Evolutionary conservation across 1,140 invertebrate genomes (phyloP), one percentile per base, ranked within the genome.

Genomic region (Chironomus tepperi): DNA sequence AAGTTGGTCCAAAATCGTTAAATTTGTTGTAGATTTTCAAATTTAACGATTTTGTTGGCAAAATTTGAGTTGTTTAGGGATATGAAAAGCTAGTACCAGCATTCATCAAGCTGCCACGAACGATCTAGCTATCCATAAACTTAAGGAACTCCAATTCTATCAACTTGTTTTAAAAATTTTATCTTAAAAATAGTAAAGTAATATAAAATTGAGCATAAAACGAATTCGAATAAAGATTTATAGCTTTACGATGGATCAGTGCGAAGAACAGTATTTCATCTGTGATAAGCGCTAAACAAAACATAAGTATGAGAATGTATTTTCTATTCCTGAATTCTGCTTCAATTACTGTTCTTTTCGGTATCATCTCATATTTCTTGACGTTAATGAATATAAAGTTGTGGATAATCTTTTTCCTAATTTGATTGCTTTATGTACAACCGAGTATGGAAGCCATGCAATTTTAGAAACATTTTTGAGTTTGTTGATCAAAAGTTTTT

Each of bases 201-300:
- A 34, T 2, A 34, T 34, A 34, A 34, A 1, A 34, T 34, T 34
- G 24, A 34, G 24, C 24, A 34, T 34, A 34, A 34, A 34, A 34
- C 24, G 24, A 34, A 34, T 34, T 34, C 24, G 24, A 34, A 34
- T 34, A 34, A 34, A 34, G 24, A 34, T 34, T 57, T n/a, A 57
- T 57, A 57, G 47, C 47, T 57, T 57, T 57, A 57, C n/a, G 47
- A 34, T 34, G 24, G 24, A 57, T 57, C 47, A 57, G 47, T 57
- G 47, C 47, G 47, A 57, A 57, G n/a, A 57, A 57, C 47, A 57
- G 47, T 57, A 57, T 57, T 57, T 57, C 12, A 57, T 57, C 47
- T 57, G 47, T 57, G 47, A 57, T 57, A 57, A 57, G 47, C 47
- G 47, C 47, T 57, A 57, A n/a, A 47, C 15, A 57, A 15, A 57